These are phyloP conservation scores for Chascanopsetta lugubris DNA, from an alignment of 2,113 vertebrate genomes.

Conservation along the genomic window DNA sequence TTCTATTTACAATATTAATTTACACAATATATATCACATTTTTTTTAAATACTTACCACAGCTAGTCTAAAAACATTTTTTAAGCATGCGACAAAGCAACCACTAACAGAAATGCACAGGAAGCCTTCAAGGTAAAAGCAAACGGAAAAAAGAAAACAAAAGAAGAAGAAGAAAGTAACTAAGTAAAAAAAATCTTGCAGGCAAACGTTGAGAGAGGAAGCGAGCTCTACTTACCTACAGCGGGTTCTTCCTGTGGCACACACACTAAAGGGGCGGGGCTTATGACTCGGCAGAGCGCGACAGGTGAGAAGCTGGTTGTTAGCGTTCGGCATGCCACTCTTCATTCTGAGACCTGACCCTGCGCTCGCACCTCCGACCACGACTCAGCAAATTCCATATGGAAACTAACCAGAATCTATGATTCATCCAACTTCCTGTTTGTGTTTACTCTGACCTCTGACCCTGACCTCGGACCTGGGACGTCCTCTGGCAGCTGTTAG, in stretches of 20 bases:
- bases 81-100: constrained; percentile 77
- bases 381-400: not conserved
- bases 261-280: constrained; percentile 81
- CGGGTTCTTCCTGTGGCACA: constrained; percentile 81
- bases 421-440: too few relatives aligned
- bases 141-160: constrained; percentile 18
- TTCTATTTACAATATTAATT: not conserved
- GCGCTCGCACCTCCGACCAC: constrained; percentile 21
- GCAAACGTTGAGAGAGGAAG: constrained; percentile 78
- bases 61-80: constrained; percentile 56
- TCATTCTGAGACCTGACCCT: constrained; percentile 60
- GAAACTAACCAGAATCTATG: too few relatives aligned
- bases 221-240: constrained; percentile 91
- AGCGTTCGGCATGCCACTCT: constrained; percentile 93
- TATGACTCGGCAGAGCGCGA: constrained; percentile 88
- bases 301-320: constrained; percentile 95
- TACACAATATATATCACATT: constrained; percentile 40
- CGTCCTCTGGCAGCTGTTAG: constrained; percentile 88
- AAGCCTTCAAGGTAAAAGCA: constrained; percentile 4
- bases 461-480: constrained; percentile 30
- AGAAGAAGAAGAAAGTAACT: not conserved
- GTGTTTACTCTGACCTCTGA: not conserved
- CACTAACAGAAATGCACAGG: constrained; percentile 26
- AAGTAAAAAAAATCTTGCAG: constrained; percentile 10
- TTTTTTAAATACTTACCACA: constrained; percentile 41